Percentiles rank a stretch among this genome's conserved stretches.
These are phyloP conservation scores for Brachyhypopomus gauderio DNA, from an alignment of 2,113 vertebrate species.

Conservation along the genomic window DNA sequence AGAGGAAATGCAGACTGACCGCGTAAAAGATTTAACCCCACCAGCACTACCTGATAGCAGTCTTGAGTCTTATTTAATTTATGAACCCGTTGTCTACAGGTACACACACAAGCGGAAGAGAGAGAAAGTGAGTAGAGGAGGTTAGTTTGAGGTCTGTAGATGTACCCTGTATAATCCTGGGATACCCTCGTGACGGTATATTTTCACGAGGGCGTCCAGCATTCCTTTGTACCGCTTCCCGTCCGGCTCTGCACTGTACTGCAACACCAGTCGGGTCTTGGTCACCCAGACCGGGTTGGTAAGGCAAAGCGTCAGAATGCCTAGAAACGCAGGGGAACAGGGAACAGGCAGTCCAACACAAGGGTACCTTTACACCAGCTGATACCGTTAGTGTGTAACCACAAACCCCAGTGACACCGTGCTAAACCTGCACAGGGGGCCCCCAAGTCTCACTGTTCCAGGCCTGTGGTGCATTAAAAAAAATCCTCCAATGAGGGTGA, in stretches of 20 bases:
- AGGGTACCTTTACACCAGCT: constrained; percentile 43
- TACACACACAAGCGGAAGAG: neutral
- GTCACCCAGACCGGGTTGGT: constrained; percentile 88
- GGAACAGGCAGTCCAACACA: constrained; percentile 38
- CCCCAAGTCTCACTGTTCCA: no score
- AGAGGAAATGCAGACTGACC: constrained; percentile 8
- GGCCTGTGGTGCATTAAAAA: no score
- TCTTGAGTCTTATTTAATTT: neutral
- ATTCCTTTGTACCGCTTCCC: constrained; percentile 81
- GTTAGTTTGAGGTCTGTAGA: constrained; percentile 47
- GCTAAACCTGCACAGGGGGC: neutral
- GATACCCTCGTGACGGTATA: constrained; percentile 81
- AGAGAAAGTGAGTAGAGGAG: constrained; percentile 14
- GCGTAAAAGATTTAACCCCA: neutral
- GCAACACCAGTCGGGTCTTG: constrained; percentile 85
- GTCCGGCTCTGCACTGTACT: constrained; percentile 77
- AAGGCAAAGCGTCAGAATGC: constrained; percentile 83
- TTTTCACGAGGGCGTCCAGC: constrained; percentile 81
- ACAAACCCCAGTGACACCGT: neutral
- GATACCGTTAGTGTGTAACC: constrained; percentile 4
- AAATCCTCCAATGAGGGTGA: no score
- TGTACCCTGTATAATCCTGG: constrained; percentile 87
- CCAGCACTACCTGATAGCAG: constrained; percentile 5
- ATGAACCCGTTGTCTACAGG: neutral
- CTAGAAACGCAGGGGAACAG: constrained; percentile 64